Conservation (phyloP, 1,140 invertebrate species). For the Lanistes nyassanus region DNA sequence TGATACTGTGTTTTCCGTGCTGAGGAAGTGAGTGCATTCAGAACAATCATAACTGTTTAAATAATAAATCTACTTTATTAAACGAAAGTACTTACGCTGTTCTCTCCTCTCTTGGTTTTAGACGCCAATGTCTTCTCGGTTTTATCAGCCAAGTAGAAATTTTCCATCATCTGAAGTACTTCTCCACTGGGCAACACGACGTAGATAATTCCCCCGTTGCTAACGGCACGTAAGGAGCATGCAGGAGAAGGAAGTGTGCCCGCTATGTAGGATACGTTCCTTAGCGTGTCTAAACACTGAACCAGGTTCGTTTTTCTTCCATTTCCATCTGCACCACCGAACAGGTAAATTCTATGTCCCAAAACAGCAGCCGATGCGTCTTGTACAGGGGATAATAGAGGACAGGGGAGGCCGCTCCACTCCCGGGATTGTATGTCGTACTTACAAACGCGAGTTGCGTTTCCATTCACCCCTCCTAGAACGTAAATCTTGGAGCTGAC, state of each 20-base stretch:
- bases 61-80: no score
- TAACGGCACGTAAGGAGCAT: not conserved
- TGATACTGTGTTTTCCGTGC: no score
- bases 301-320: not conserved
- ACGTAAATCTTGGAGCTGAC: not conserved
- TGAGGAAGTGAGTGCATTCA: no score
- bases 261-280: not conserved
- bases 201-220: not conserved
- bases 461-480: not conserved
- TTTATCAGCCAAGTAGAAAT: not conserved
- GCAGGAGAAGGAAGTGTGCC: not conserved
- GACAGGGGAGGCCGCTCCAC: not conserved
- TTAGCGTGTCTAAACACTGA: not conserved
- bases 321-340: not conserved
- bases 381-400: not conserved
- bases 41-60: no score
- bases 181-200: not conserved
- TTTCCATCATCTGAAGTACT: not conserved
- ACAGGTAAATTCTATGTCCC: conserved; percentile 1
- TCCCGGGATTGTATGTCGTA: not conserved
- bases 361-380: not conserved
- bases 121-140: not conserved
- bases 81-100: no score
- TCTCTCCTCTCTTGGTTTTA: no score
- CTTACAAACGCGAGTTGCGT: not conserved